phyloP scores from a whole-genome alignment of 1,140 invertebrate species.

The Helicoverpa armigera region DNA sequence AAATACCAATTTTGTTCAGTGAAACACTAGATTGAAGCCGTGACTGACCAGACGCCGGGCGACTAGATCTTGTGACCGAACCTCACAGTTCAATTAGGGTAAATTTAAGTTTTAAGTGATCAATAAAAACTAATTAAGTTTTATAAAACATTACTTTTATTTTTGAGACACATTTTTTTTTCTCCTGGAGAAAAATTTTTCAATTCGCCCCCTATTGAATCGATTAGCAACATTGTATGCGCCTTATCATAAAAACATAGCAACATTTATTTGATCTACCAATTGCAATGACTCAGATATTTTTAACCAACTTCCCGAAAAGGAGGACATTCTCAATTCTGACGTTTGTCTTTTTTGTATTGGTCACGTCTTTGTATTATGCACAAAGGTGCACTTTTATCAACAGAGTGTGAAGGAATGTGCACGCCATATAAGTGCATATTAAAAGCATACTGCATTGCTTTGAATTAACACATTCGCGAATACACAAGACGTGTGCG shows the following conservation, averaged over 20 bases:
- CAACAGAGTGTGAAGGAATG: slow-evolving; percentile 65
- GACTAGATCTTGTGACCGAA: slow-evolving; percentile 17
- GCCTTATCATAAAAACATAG: slow-evolving; percentile 9
- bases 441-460: slow-evolving; percentile 68
- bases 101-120: slow-evolving; percentile 45
- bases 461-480: slow-evolving; percentile 80
- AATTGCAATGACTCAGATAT: slow-evolving; percentile 7
- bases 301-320: too few relatives aligned
- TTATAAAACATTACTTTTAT: slow-evolving; percentile 33
- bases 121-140: slow-evolving; percentile 48
- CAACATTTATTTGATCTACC: not conserved
- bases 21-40: slow-evolving; percentile 21
- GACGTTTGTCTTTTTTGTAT: too few relatives aligned
- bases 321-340: too few relatives aligned
- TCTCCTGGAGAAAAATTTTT: not conserved
- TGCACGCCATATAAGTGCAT: slow-evolving; percentile 70
- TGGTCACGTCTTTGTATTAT: slow-evolving; percentile 20
- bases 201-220: not conserved
- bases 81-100: slow-evolving; percentile 33
- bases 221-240: not conserved
- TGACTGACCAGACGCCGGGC: not conserved
- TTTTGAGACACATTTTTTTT: not conserved
- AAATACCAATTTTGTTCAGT: slow-evolving; percentile 29
- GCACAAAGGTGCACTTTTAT: slow-evolving; percentile 33
- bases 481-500: slow-evolving; percentile 64